These are phyloP conservation scores for Acleris emargana DNA, from an alignment of 2,888 invertebrate species.

Conservation along the genomic window DNA sequence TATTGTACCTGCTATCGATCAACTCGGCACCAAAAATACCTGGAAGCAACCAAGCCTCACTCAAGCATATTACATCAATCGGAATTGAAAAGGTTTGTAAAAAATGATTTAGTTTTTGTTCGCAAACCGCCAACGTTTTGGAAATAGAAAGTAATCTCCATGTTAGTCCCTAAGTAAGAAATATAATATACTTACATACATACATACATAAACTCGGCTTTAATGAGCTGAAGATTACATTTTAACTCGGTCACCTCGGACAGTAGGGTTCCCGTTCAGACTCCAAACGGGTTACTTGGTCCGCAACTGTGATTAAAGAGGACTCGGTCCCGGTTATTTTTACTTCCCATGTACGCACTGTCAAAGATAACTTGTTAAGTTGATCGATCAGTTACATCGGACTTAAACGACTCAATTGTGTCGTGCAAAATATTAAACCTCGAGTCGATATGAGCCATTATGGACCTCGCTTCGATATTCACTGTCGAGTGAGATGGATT, in stretches of 20 bases:
- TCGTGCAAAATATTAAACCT: not conserved
- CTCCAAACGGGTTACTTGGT: not conserved
- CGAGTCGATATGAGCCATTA: not conserved
- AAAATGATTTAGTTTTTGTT: too few species aligned
- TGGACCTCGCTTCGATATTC: not conserved
- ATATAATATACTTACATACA: too few species aligned
- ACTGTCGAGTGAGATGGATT: not conserved
- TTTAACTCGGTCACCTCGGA: not conserved
- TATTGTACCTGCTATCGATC: too few species aligned
- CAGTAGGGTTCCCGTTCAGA: constrained; percentile 1
- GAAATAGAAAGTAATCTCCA: too few species aligned
- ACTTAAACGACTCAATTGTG: constrained; percentile 1
- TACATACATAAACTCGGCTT: too few species aligned
- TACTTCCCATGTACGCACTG: constrained; percentile 3
- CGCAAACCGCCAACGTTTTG: too few species aligned
- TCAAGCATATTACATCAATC: too few species aligned
- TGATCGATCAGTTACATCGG: not conserved
- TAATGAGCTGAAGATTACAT: not conserved
- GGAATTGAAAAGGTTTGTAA: too few species aligned
- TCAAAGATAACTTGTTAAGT: not conserved
- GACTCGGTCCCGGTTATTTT: constrained; percentile 3
- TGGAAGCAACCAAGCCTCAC: too few species aligned
- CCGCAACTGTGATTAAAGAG: not conserved
- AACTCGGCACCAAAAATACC: too few species aligned
- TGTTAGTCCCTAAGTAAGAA: too few species aligned